Percentiles rank a stretch among this genome's conserved stretches.
Evolutionary conservation across 2,888 invertebrate genomes (phyloP).

Genomic region (Tupiocoris notatus): DNA sequence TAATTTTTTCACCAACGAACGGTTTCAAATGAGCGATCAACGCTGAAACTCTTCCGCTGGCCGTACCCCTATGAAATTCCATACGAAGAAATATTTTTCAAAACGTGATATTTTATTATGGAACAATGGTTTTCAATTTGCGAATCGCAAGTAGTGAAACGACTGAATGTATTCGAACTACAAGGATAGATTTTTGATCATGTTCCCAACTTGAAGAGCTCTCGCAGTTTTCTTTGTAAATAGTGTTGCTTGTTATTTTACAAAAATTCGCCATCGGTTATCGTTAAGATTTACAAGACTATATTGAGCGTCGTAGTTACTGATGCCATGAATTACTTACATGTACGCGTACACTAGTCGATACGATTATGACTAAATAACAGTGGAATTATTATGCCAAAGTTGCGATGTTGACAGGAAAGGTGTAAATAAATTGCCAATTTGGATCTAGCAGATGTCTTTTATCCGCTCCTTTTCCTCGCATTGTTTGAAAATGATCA

Average conservation of each 20-base stretch:
- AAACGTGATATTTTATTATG: constrained; percentile 7
- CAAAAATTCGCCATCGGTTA: neutral
- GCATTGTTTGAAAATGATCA: too few relatives aligned
- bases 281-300: neutral
- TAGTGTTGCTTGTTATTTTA: constrained; percentile 15
- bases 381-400: constrained; percentile 12
- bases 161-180: constrained; percentile 4
- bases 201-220: neutral
- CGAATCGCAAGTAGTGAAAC: neutral
- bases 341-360: constrained; percentile 13
- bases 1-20: too few relatives aligned
- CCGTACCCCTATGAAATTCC: too few relatives aligned
- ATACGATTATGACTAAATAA: neutral
- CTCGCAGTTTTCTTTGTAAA: neutral
- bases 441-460: too few relatives aligned
- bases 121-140: neutral
- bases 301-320: neutral
- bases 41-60: too few relatives aligned
- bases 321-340: constrained; percentile 15
- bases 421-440: neutral
- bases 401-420: neutral
- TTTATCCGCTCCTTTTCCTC: too few relatives aligned
- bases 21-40: too few relatives aligned
- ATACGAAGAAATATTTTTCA: constrained; percentile 22
- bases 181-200: neutral